A percentile compares a stretch with the other conserved stretches of the same genome.
Conservation (phyloP, 2,113 vertebrate genomes). For the Nerophis ophidion region DNA sequence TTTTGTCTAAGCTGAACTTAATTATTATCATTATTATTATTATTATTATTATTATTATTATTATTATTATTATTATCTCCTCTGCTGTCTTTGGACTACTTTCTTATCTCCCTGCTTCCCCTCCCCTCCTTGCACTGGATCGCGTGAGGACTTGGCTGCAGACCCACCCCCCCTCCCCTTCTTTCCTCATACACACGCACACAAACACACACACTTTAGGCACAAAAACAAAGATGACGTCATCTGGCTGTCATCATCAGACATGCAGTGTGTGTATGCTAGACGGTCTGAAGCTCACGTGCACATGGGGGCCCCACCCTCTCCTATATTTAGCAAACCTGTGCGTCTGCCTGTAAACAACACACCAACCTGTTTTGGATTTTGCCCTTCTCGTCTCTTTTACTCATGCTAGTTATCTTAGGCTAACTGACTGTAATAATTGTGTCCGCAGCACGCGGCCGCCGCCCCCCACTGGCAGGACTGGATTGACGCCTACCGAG, state of each 20-base stretch:
- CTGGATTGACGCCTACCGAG: neutral
- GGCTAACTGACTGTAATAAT: neutral
- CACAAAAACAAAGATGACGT: neutral
- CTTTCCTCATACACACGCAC: neutral
- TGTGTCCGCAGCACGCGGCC: neutral
- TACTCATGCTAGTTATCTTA: neutral
- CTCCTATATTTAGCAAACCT: too few species aligned
- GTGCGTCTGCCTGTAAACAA: too few species aligned
- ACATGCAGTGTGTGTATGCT: too few species aligned
- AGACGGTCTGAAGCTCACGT: neutral
- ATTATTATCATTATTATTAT: neutral
- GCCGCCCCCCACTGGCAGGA: constrained; percentile 1
- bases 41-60: too few species aligned
- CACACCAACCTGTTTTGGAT: too few species aligned
- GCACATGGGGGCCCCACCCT: neutral
- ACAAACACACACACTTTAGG: neutral
- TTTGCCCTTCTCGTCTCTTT: too few species aligned
- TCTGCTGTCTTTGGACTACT: neutral
- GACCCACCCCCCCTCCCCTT: too few species aligned
- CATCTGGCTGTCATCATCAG: neutral
- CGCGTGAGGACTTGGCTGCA: constrained; percentile 7
- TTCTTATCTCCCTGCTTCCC: neutral
- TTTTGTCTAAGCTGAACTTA: too few species aligned
- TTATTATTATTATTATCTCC: neutral
- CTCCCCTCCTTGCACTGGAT: neutral